These are phyloP conservation scores for Leucopsar rothschildi DNA, from an alignment of 2,113 vertebrate species.

Conservation along the genomic window DNA sequence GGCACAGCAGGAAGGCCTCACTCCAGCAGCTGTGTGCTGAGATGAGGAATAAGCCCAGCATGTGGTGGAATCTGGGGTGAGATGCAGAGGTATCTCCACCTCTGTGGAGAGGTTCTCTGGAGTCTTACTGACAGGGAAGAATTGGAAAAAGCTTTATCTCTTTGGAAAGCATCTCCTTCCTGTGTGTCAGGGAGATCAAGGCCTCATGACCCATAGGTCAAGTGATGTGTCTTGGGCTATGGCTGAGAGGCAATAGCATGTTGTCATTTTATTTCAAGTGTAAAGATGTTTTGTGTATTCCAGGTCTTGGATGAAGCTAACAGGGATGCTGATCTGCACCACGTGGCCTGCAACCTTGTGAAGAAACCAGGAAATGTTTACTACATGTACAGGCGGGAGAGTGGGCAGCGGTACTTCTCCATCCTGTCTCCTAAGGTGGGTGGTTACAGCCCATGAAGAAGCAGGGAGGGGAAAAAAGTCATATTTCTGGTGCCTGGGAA, in stretches of 20 bases:
- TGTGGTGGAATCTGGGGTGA: background rate
- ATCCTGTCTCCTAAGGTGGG: conserved; percentile 91
- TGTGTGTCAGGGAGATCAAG: fast-evolving
- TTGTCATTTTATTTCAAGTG: background rate
- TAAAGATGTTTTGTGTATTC: background rate
- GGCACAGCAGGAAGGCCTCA: background rate
- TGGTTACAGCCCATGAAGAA: background rate
- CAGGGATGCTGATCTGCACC: conserved; percentile 90
- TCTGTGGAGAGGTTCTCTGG: background rate
- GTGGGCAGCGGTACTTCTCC: conserved; percentile 93
- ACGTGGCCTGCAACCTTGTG: conserved; percentile 90
- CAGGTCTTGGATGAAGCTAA: conserved; percentile 93
- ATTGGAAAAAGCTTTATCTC: background rate
- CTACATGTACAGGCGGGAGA: conserved; percentile 87
- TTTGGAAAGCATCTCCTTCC: background rate
- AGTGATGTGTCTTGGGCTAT: background rate
- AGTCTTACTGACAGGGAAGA: background rate
- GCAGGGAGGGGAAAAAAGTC: background rate
- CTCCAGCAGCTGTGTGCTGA: fast-evolving
- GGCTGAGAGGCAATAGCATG: background rate
- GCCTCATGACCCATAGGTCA: fast-evolving
- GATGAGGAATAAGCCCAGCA: background rate
- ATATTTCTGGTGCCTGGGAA: background rate
- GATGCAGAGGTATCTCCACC: background rate
- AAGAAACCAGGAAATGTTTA: conserved; percentile 94